Conservation (phyloP, 2,888 invertebrate genomes). For the Lepidochitona cinerea region DNA sequence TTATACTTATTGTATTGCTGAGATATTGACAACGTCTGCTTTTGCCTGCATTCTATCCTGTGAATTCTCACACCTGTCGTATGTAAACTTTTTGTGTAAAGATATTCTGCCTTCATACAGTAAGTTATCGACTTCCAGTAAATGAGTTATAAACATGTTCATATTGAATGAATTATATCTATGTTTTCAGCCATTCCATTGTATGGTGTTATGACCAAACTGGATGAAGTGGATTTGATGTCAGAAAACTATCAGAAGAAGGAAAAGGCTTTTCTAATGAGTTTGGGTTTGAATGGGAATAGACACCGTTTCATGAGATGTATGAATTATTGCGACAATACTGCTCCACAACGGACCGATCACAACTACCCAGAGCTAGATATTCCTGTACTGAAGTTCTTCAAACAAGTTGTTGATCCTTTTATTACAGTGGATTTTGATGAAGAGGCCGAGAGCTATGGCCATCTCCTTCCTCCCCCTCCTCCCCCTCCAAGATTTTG, state of each 20-base stretch:
- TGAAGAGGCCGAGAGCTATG: background rate
- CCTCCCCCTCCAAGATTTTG: background rate
- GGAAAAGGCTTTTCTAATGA: slow-evolving; percentile 14
- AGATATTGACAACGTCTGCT: too few species aligned
- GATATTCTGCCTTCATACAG: too few species aligned
- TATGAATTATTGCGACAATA: slow-evolving; percentile 25
- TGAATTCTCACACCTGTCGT: too few species aligned
- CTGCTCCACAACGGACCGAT: slow-evolving; percentile 6
- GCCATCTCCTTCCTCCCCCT: background rate
- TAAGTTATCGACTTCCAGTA: too few species aligned
- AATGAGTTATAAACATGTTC: too few species aligned
- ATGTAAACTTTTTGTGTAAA: too few species aligned
- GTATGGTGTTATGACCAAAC: slow-evolving; percentile 24
- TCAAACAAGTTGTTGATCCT: slow-evolving; percentile 18
- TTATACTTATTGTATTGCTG: too few species aligned
- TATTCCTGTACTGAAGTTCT: slow-evolving; percentile 17
- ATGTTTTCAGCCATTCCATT: slow-evolving; percentile 29
- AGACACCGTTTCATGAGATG: slow-evolving; percentile 17
- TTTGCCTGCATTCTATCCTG: too few species aligned
- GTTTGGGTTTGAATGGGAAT: slow-evolving; percentile 16
- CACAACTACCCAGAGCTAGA: slow-evolving; percentile 16
- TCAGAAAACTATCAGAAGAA: background rate
- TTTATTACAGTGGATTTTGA: slow-evolving; percentile 7
- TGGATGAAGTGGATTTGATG: slow-evolving; percentile 13
- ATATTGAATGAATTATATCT: too few species aligned